These are phyloP conservation scores for Phrixothrix hirtus DNA, from an alignment of 2,888 invertebrate species.

Conservation along the genomic window DNA sequence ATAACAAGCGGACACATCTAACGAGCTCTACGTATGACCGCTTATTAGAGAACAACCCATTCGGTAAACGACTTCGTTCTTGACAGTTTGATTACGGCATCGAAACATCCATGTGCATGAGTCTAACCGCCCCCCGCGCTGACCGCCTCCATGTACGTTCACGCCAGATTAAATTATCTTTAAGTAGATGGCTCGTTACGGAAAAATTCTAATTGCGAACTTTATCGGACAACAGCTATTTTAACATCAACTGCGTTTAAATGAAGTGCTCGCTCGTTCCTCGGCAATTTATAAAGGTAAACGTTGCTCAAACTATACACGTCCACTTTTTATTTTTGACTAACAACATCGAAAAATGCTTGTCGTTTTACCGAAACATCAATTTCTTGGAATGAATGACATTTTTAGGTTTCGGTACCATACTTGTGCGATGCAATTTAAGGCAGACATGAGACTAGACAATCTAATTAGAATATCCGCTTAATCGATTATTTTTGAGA, in stretches of 20 bases:
- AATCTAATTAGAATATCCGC: too few species aligned
- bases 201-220: slow-evolving; percentile 30
- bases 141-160: neutral
- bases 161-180: slow-evolving; percentile 23
- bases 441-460: too few species aligned
- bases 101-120: slow-evolving; percentile 45
- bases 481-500: too few species aligned
- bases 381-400: too few species aligned
- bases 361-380: too few species aligned
- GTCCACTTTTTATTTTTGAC: too few species aligned
- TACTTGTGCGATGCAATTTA: too few species aligned
- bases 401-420: too few species aligned
- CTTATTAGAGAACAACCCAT: slow-evolving; percentile 43
- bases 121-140: slow-evolving; percentile 16
- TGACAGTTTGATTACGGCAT: slow-evolving; percentile 46
- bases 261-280: slow-evolving; percentile 12
- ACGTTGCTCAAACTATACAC: too few species aligned
- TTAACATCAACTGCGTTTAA: slow-evolving; percentile 13
- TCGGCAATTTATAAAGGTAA: slow-evolving; percentile 27
- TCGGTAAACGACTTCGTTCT: slow-evolving; percentile 40
- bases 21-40: slow-evolving; percentile 38
- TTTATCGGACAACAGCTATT: slow-evolving; percentile 22
- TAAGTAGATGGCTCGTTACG: slow-evolving; percentile 16
- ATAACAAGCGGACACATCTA: slow-evolving; percentile 42
- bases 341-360: too few species aligned